Evolutionary conservation across 2,797 vertebrate genomes (phyloP), one percentile per base, ranked within the genome.

Genomic region (Hephaestus fuliginosus): DNA sequence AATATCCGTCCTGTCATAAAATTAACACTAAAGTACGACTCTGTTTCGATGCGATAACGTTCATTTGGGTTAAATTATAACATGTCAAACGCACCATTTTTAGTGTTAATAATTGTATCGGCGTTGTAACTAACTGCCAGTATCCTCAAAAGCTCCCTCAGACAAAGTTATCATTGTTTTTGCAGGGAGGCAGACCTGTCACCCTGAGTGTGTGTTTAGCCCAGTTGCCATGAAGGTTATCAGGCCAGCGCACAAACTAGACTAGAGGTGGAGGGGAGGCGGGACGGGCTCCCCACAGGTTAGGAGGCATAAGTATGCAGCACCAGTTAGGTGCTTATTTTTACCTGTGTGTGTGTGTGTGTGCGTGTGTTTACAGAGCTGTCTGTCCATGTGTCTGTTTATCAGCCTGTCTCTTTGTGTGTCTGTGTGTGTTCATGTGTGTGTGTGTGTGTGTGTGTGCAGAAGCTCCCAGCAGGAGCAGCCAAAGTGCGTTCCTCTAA

Each of bases 151-250:
- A 57, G 44, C 74, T 36, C 76, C 39, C 57, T 4, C 57, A 51
- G 72, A 77, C 74, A 72, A 84, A 91, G 81, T 92, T 91, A 90
- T 91, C 85, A 48, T 92, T 91, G 89, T 93, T 88, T 89, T 89
- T 84, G 82, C 91, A 93, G 91, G 88, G 63, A 81, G 81, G 85
- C 87, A 82, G 78, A 25, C 68, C 73, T 82, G 89, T 89, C 88
- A 83, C 73, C 78, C 78, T 18, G 70, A 74, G 86, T 90, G 91
- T 85, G 89, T 86, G 87, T 90, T 88, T 78, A 88, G 82, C 87
- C 88, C 83, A 72, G 78, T 89, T 85, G 88, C 88, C 88, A 90
- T 91, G 91, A 95, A 95, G 94, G 94, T 95, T 94, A 93, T 94
- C 93, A 89, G 92, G 82, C 91, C 86, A 70, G 77, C 0, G 52